phyloP scores from a whole-genome alignment of 2,113 vertebrate species.

The Apistogramma diplotaenia region DNA sequence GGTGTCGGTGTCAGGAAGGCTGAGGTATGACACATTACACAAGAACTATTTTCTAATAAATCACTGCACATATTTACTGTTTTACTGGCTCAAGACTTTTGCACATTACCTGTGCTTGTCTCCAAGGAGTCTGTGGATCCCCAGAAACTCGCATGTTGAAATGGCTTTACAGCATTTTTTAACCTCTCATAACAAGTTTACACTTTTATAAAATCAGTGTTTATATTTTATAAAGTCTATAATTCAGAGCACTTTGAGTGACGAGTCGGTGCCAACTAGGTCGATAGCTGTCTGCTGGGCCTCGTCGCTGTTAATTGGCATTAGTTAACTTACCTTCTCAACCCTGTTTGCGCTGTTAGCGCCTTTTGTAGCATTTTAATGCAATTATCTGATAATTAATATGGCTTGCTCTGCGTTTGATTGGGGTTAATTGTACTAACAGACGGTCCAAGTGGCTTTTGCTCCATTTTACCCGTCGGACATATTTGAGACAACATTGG shows the following conservation, averaged over 20 bases:
- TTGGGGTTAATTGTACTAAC: background rate
- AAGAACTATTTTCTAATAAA: no score
- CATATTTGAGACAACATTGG: background rate
- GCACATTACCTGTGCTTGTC: no score
- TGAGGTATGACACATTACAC: no score
- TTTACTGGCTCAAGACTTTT: no score
- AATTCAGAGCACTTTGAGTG: background rate
- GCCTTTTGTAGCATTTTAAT: background rate
- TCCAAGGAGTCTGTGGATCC: no score
- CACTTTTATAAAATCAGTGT: background rate
- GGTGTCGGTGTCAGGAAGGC: background rate
- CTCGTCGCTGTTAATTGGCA: background rate
- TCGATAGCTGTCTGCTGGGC: background rate
- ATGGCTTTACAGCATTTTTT: no score
- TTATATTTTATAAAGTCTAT: background rate
- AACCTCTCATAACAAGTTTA: no score
- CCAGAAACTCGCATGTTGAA: no score
- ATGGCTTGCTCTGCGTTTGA: background rate
- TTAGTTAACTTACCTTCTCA: background rate
- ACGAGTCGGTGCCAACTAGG: background rate
- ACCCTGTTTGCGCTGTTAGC: background rate
- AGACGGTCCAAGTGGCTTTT: background rate
- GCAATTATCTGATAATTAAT: background rate
- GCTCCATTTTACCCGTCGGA: background rate
- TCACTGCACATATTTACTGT: no score